Percentiles rank a stretch among this genome's conserved stretches.
Evolutionary conservation across 2,113 vertebrate species (phyloP).

Genomic region (Crypturellus undulatus): DNA sequence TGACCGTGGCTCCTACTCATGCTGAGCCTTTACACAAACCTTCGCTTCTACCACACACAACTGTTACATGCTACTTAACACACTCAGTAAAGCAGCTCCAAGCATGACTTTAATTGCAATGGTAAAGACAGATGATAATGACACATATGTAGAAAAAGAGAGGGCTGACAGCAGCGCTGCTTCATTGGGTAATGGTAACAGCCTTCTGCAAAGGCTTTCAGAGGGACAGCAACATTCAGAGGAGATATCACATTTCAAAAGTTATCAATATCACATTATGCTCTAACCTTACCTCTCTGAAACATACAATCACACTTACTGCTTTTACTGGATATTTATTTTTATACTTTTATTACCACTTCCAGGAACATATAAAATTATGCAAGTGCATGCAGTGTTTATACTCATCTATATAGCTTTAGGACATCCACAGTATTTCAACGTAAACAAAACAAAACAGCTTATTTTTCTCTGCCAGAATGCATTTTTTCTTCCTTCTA

Average conservation of each 20-base stretch:
- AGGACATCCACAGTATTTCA: neutral
- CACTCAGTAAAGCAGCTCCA: neutral
- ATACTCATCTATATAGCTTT: neutral
- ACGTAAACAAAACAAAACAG: neutral
- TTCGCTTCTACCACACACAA: neutral
- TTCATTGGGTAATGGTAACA: neutral
- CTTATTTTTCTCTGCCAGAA: neutral
- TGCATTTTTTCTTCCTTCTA: neutral
- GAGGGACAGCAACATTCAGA: neutral
- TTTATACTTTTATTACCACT: neutral
- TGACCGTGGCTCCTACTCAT: neutral
- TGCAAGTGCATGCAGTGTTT: neutral
- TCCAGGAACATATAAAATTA: conserved; percentile 3
- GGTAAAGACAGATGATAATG: neutral
- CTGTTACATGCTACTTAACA: neutral
- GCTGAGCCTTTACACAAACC: neutral
- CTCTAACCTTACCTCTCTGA: neutral
- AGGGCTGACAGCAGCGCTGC: neutral
- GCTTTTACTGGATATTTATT: neutral
- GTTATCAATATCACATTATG: neutral
- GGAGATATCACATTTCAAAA: neutral
- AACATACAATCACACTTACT: neutral
- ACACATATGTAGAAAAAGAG: neutral
- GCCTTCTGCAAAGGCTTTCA: neutral
- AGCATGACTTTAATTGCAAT: neutral